phyloP scores from a whole-genome alignment of 2,888 invertebrate genomes.

The Cheilosia scutellata region DNA sequence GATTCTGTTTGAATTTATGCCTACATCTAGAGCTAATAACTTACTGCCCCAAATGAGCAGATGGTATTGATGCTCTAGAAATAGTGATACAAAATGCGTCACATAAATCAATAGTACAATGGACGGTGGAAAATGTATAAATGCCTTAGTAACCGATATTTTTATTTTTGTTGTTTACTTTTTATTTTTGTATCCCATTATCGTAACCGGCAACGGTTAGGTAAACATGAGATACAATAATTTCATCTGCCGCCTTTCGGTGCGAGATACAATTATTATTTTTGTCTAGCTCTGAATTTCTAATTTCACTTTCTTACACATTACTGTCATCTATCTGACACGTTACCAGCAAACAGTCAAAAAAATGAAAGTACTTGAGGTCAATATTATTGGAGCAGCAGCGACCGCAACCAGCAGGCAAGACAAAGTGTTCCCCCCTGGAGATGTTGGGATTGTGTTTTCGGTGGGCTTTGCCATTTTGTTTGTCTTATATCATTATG shows the following conservation, averaged over 20 bases:
- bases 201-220: slow-evolving; percentile 32
- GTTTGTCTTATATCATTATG: slow-evolving; percentile 28
- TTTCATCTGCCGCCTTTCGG: slow-evolving; percentile 4
- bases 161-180: neutral
- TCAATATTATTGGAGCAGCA: slow-evolving; percentile 31
- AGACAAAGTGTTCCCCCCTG: slow-evolving; percentile 9
- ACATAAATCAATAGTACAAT: slow-evolving; percentile 13
- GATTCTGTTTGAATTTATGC: no score
- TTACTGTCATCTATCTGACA: neutral
- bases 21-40: no score
- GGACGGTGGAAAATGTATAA: neutral
- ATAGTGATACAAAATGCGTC: slow-evolving; percentile 19
- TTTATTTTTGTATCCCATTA: slow-evolving; percentile 19
- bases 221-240: slow-evolving; percentile 12
- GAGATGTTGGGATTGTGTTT: neutral
- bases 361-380: slow-evolving; percentile 56
- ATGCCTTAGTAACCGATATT: neutral
- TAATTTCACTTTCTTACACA: slow-evolving; percentile 57
- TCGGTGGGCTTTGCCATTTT: neutral
- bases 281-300: slow-evolving; percentile 35
- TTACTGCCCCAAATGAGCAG: neutral
- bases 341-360: neutral
- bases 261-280: slow-evolving; percentile 30
- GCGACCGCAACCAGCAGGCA: neutral
- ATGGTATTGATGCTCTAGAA: slow-evolving; percentile 14